Evolutionary conservation across 1,140 invertebrate species (phyloP), one percentile per base, ranked within the genome.

Genomic region (Spodoptera frugiperda): DNA sequence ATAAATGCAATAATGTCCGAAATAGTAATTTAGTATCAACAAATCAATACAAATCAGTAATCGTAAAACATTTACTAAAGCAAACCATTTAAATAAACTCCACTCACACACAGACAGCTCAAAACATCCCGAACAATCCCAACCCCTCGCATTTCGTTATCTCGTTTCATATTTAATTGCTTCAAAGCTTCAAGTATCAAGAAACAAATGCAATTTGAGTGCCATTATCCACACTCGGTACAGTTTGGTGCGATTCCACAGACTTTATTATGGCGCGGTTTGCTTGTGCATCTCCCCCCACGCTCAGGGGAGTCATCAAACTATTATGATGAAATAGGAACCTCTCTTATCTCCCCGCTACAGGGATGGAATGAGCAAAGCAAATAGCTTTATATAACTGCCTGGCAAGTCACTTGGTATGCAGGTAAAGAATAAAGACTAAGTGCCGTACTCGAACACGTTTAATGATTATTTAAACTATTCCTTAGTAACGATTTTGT

Each of bases 251-350:
- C 68, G 53, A 55, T 46, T 57, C 21, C 30, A 57, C 44, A 72
- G 51, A 72, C 51, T 72, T 55, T 72, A 57, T 57, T 72, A 72
- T 33, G 39, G 15, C 15, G 33, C 30, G 51, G 53, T 25, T 25
- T 2, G 25, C 25, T 25, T 70, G 49, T 59, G 71, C 71, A 73
- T 48, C 71, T 61, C 71, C 71, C 71, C 55, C 17, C 30, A n/a
- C 14, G 8, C 71, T 55, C 71, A 51, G 44, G 54, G 71, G 71
- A n/a, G 71, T 73, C 71, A 73, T 73, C 55, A 73, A 61, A 59
- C 71, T 73, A 73, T 73, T 73, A 73, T 33, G 25, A 73, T 73
- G 71, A 73, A 73, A 73, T 73, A 61, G 71, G 71, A 73, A 44
- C 53, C n/a, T 30, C 55, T 48, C 68, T 71, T 73, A 73, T 73